A percentile compares a stretch with the other conserved stretches of the same genome.
These are phyloP conservation scores for Uloborus diversus DNA, from an alignment of 1,140 invertebrate genomes.

Conservation along the genomic window DNA sequence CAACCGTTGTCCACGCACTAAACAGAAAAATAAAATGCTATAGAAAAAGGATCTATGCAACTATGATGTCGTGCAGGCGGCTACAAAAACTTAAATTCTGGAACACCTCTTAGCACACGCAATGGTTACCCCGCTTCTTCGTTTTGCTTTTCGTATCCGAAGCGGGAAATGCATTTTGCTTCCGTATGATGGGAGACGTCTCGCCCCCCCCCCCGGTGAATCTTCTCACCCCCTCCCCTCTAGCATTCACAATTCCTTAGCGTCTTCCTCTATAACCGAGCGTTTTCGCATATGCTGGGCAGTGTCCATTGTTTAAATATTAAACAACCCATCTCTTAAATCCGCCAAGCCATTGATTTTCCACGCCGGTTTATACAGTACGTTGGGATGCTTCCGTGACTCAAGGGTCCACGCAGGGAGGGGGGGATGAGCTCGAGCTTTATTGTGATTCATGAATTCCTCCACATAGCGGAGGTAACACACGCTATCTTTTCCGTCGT, in stretches of 20 bases:
- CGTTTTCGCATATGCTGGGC: slow-evolving; percentile 21
- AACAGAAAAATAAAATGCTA: not conserved
- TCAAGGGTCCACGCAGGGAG: not conserved
- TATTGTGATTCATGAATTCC: slow-evolving; percentile 56
- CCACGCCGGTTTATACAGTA: slow-evolving; percentile 3
- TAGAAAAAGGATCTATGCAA: not conserved
- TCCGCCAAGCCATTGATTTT: slow-evolving; percentile 45
- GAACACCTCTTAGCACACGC: not conserved
- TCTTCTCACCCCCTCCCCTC: not conserved
- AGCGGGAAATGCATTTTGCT: not conserved
- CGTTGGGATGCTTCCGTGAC: slow-evolving; percentile 52
- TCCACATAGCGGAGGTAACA: slow-evolving; percentile 30
- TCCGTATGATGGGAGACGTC: not conserved
- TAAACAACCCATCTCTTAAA: slow-evolving; percentile 51
- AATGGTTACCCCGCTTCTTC: not conserved
- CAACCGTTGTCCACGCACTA: not conserved
- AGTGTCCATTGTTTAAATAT: slow-evolving; percentile 56
- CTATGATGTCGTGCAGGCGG: not conserved
- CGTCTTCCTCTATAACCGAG: not conserved
- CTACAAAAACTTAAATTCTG: not conserved
- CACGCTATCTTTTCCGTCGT: slow-evolving; percentile 13
- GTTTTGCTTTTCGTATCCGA: not conserved
- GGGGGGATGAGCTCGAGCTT: slow-evolving; percentile 23
- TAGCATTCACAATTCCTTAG: not conserved
- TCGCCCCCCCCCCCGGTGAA: too few relatives aligned